These are phyloP conservation scores for Noturus placidus DNA, from an alignment of 2,113 vertebrate genomes.

Conservation along the genomic window DNA sequence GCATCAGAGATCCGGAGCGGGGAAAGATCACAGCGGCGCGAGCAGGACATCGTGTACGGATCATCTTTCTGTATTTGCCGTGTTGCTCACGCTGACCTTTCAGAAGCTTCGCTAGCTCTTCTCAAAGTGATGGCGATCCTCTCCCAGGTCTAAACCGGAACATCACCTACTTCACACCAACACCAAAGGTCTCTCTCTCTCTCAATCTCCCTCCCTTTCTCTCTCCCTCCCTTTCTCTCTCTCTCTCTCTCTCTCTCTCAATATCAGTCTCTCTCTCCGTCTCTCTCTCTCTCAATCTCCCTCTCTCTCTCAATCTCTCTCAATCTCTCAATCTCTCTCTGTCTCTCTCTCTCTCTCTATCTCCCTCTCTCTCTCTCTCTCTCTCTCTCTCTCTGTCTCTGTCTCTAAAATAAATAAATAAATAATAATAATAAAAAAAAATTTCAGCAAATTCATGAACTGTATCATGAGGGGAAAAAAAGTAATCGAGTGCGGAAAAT, in stretches of 20 bases:
- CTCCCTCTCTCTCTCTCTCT: too few relatives aligned
- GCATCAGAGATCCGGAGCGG: neutral
- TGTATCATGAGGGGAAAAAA: neutral
- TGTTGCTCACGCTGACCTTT: conserved; percentile 20
- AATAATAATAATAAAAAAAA: too few relatives aligned
- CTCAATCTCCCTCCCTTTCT: too few relatives aligned
- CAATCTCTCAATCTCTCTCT: too few relatives aligned
- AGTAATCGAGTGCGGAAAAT: neutral
- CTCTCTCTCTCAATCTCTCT: too few relatives aligned
- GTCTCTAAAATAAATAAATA: too few relatives aligned
- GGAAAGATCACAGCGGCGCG: neutral
- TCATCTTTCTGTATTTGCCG: neutral
- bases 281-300: too few relatives aligned
- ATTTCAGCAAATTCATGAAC: neutral
- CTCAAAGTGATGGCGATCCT: neutral
- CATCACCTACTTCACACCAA: neutral
- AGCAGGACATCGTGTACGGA: neutral
- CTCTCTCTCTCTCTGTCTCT: too few relatives aligned
- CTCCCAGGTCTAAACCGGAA: neutral
- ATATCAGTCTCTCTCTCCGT: too few relatives aligned
- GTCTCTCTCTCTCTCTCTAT: too few relatives aligned
- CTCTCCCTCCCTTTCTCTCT: too few relatives aligned
- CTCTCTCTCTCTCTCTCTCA: too few relatives aligned
- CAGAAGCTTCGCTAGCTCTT: neutral
- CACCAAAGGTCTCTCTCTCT: neutral